Evolutionary conservation across 2,113 vertebrate genomes (phyloP).

Genomic region (Muscicapa adusta): DNA sequence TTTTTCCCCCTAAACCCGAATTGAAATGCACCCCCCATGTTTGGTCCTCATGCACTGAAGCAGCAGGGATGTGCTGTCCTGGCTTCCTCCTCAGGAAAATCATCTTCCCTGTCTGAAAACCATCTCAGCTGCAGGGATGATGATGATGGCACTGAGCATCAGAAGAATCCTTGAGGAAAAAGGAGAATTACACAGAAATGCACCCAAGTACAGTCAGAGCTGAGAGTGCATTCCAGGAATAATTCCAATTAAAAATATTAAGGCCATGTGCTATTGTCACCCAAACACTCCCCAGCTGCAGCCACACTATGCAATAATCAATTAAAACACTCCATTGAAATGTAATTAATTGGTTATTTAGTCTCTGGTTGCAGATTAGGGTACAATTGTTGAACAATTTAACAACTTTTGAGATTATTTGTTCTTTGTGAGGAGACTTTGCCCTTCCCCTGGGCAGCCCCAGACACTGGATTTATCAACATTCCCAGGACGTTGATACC

Average conservation of each 20-base stretch:
- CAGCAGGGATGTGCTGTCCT: not conserved
- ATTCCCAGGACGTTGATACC: not conserved
- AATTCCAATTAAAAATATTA: slow-evolving; percentile 28
- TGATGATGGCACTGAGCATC: not conserved
- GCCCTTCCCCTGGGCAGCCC: not conserved
- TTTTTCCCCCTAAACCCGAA: not conserved
- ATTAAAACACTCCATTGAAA: not conserved
- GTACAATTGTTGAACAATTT: not conserved
- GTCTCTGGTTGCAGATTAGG: not conserved
- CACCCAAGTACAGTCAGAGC: not conserved
- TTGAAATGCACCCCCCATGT: not conserved
- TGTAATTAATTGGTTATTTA: slow-evolving; percentile 4
- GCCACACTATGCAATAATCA: not conserved
- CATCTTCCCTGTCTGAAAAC: not conserved
- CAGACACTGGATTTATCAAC: not conserved
- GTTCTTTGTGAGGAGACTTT: not conserved
- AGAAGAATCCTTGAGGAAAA: not conserved
- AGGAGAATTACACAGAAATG: not conserved
- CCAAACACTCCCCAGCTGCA: not conserved
- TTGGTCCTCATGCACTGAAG: not conserved
- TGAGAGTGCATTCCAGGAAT: not conserved
- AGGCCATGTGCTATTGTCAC: not conserved
- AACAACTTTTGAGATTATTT: not conserved
- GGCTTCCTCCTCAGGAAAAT: slow-evolving; percentile 23
- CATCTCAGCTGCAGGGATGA: not conserved